Percentiles rank a stretch among this genome's conserved stretches.
Conservation (phyloP, 2,797 vertebrate genomes). For the Sebastes kiyomatsui region DNA sequence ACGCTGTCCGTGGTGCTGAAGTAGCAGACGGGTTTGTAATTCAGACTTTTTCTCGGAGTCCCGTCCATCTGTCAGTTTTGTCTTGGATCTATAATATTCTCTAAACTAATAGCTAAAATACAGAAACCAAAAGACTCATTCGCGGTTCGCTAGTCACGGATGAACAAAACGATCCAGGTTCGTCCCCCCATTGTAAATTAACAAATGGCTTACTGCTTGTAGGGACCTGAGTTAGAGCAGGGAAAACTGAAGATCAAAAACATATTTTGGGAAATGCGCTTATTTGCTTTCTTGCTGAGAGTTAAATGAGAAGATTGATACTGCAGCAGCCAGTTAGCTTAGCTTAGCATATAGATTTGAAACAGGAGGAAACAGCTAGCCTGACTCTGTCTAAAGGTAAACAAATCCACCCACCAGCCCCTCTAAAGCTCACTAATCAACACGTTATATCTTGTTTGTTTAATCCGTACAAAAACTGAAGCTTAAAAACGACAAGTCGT, state of each 20-base stretch:
- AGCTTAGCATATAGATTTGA: background rate
- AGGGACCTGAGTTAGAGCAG: too few relatives aligned
- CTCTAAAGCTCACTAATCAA: background rate
- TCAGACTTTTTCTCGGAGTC: too few relatives aligned
- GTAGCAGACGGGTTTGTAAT: background rate
- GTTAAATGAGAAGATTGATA: background rate
- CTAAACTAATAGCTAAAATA: background rate
- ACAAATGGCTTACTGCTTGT: too few relatives aligned
- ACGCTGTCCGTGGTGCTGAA: background rate
- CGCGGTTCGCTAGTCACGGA: background rate
- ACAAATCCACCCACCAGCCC: background rate
- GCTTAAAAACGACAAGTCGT: background rate
- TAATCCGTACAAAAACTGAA: background rate
- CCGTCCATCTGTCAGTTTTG: too few relatives aligned
- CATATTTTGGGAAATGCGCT: background rate
- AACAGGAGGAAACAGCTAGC: background rate
- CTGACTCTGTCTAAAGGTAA: background rate
- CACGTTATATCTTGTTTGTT: background rate
- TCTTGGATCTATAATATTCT: background rate
- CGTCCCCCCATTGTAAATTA: too few relatives aligned
- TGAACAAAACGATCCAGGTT: too few relatives aligned
- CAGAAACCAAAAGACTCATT: background rate
- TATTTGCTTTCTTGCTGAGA: background rate
- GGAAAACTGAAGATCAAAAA: background rate
- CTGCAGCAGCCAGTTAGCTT: background rate